These are phyloP conservation scores for Synergus japonicus DNA, from an alignment of 2,888 invertebrate species.

Conservation along the genomic window DNA sequence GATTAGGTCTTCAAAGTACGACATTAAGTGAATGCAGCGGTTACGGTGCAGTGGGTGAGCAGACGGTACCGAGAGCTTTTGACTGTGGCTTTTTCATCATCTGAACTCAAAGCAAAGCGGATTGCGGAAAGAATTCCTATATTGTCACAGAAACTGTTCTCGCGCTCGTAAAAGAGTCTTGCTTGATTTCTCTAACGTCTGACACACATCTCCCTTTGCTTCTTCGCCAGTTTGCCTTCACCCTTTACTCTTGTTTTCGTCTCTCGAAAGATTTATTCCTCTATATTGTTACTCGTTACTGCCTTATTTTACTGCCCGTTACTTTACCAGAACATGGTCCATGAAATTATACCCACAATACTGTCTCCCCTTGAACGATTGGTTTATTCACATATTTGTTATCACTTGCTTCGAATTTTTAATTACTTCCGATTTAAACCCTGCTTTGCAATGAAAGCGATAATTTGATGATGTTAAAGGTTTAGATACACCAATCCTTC, in stretches of 20 bases:
- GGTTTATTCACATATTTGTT: no score
- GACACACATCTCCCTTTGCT: not conserved
- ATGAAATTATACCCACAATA: slow-evolving; percentile 11
- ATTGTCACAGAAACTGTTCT: slow-evolving; percentile 10
- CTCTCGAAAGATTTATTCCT: slow-evolving; percentile 30
- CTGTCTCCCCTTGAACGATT: not conserved
- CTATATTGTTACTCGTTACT: slow-evolving; percentile 36
- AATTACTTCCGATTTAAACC: no score
- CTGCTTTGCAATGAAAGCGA: no score
- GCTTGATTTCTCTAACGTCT: slow-evolving; percentile 1
- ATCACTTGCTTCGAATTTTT: no score
- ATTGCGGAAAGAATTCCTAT: slow-evolving; percentile 1
- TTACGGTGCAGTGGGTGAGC: not conserved
- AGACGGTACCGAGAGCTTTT: not conserved
- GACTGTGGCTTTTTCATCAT: not conserved
- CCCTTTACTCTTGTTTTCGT: slow-evolving; percentile 19
- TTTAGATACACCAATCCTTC: not conserved
- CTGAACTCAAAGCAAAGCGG: not conserved
- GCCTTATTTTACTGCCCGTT: slow-evolving; percentile 23
- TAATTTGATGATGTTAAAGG: not conserved
- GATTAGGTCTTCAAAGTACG: not conserved
- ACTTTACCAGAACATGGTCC: slow-evolving; percentile 30
- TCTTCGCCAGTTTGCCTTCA: not conserved
- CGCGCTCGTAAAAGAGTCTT: slow-evolving; percentile 11
- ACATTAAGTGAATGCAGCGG: not conserved